Percentiles rank a stretch among this genome's conserved stretches.
phyloP scores from a whole-genome alignment of 2,888 invertebrate species.

The Torymus auratus region DNA sequence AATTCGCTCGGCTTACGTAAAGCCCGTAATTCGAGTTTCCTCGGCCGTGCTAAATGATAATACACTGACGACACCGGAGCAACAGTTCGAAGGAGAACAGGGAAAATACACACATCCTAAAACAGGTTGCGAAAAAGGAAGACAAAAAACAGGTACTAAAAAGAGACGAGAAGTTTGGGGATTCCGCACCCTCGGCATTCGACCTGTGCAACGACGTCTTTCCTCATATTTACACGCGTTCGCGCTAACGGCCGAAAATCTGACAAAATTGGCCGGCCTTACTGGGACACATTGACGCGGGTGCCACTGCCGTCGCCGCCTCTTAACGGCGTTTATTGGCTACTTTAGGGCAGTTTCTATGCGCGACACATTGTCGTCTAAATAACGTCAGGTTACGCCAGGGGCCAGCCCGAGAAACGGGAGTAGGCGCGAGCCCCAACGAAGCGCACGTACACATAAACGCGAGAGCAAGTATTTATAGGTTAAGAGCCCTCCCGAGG shows the following conservation, averaged over 20 bases:
- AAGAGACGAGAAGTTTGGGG: too few species aligned
- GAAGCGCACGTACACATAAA: conserved; percentile 7
- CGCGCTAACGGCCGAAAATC: conserved; percentile 30
- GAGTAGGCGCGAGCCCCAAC: conserved; percentile 56
- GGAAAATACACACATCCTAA: too few species aligned
- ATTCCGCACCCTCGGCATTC: too few species aligned
- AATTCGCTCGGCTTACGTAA: conserved; percentile 29
- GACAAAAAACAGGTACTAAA: too few species aligned
- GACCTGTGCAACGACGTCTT: too few species aligned
- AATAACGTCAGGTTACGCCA: conserved; percentile 70
- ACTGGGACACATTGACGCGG: not conserved
- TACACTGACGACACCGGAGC: not conserved
- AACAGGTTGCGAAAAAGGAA: too few species aligned
- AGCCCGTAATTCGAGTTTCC: too few species aligned
- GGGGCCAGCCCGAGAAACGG: too few species aligned
- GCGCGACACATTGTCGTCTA: conserved; percentile 77
- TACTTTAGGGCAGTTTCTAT: conserved; percentile 78
- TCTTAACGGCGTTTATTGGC: conserved; percentile 76
- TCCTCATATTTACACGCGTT: not conserved
- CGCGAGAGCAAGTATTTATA: conserved; percentile 44
- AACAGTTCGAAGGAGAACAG: conserved; percentile 2
- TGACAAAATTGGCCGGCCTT: conserved; percentile 46
- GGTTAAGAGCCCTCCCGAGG: conserved; percentile 44
- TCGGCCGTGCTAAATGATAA: too few species aligned
- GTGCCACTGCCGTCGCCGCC: conserved; percentile 55